These are phyloP conservation scores for Epinotia brunnichana DNA, from an alignment of 2,888 invertebrate species.

Conservation along the genomic window DNA sequence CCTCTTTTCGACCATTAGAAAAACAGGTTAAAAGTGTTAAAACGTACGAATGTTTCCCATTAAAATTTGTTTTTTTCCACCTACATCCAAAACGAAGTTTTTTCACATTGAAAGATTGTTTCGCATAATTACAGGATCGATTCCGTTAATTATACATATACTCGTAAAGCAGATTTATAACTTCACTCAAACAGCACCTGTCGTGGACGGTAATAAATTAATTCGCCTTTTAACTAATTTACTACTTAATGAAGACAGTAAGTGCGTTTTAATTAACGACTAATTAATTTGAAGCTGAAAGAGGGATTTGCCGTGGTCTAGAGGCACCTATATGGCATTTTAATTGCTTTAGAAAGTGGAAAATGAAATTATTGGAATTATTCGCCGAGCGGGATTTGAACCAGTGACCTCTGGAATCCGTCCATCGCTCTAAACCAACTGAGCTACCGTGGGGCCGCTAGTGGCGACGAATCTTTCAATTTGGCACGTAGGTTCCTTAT, in stretches of 20 bases:
- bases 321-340: neutral
- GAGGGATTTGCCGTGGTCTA: neutral
- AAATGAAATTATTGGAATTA: no score
- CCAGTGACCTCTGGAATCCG: no score
- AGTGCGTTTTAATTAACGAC: constrained; percentile 8
- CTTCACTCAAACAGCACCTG: constrained; percentile 34
- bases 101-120: neutral
- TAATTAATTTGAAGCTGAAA: constrained; percentile 10
- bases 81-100: no score
- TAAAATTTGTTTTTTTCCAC: no score
- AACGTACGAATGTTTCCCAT: no score
- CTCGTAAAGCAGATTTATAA: constrained; percentile 33
- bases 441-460: no score
- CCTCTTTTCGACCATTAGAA: no score
- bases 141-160: constrained; percentile 25
- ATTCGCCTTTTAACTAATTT: constrained; percentile 16
- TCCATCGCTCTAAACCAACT: no score
- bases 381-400: no score
- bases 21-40: no score
- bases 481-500: no score
- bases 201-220: constrained; percentile 2
- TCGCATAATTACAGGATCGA: constrained; percentile 10
- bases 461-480: no score
- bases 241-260: constrained; percentile 24
- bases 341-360: neutral